These are phyloP conservation scores for Indicator maculatus DNA, from an alignment of 2,113 vertebrate genomes.

Conservation along the genomic window DNA sequence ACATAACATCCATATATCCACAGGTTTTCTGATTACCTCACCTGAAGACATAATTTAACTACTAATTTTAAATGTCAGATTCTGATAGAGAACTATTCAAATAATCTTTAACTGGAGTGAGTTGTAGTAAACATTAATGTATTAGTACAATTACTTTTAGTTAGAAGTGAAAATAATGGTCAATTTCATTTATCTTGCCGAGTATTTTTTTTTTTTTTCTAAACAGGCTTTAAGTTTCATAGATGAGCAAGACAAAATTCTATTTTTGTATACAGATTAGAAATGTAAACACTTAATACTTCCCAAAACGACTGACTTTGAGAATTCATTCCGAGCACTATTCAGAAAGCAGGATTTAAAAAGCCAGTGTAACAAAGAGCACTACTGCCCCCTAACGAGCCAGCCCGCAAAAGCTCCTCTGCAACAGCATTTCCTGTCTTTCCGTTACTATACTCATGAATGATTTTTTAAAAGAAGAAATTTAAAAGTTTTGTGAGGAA, in stretches of 20 bases:
- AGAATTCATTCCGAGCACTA: conserved; percentile 51
- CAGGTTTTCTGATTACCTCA: background rate
- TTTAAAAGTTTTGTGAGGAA: background rate
- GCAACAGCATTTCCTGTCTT: background rate
- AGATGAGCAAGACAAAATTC: conserved; percentile 54
- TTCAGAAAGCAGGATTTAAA: conserved; percentile 20
- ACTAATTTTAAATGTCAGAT: conserved; percentile 17
- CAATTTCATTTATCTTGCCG: conserved; percentile 58
- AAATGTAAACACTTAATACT: conserved; percentile 74
- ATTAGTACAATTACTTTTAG: background rate
- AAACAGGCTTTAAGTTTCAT: conserved; percentile 59
- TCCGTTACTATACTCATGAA: background rate
- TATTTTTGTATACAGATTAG: conserved; percentile 67
- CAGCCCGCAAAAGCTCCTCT: background rate
- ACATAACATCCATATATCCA: conserved; percentile 2
- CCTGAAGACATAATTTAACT: conserved; percentile 29
- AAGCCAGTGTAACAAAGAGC: conserved; percentile 39
- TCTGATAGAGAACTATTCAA: conserved; percentile 11
- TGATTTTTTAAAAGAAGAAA: background rate
- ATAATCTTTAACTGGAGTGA: conserved; percentile 14
- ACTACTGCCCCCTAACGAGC: conserved; percentile 78
- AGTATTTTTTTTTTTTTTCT: background rate
- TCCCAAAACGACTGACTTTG: conserved; percentile 61
- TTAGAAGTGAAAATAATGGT: conserved; percentile 20
- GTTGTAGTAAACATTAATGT: conserved; percentile 26